Base-by-base conservation (phyloP, 2,888 invertebrate genomes). In the Eupeodes luniger region DNA sequence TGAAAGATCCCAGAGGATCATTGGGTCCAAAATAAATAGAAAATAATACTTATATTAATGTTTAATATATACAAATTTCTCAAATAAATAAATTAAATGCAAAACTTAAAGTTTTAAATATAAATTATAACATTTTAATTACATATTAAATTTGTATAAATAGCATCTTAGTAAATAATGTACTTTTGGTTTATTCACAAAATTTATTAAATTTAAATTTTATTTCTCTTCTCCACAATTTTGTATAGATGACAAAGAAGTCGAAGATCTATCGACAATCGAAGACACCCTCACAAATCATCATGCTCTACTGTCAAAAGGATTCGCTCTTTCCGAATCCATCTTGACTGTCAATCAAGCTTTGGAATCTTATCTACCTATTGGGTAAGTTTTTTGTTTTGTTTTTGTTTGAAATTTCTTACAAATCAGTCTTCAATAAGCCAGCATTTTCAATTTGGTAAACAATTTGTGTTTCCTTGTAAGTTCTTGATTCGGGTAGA, bases 301-400 rank as follows among this genome's bases (percentile, higher is more conserved):
- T 93, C 96, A 97, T 27, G 94, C 95, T 7, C 94, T 99, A 62
- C 95, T 99, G 14, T 96, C 97, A 11, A 97, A 98, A 91, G 99
- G 99, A 27, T 96, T 99, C 90, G 98, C 98, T 12, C 95, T 99
- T 14, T 96, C 97, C 55, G 96, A 97, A 84, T 96, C 97, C 0
- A 91, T 93, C n/a, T 97, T 99, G 1, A 96, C 97, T 16, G 96
- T 99, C 72, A 96, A 96, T 91, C 98, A 99, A 94, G 97, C 98
- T 59, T 94, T 99, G 84, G 98, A 98, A 92, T 98, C 98, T 11
- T 96, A 96, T 93, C 94, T 97, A 90, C 97, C 97, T 49, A 96
- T 96, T 94, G 96, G 96, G 96, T 97, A 92, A 95, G 96, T 89
- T 88, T 67, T 78, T 53, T 84, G 74, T 44, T 53, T 12, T 67